Evolutionary conservation across 2,113 vertebrate genomes (phyloP).

Genomic region (Prionailurus viverrinus): DNA sequence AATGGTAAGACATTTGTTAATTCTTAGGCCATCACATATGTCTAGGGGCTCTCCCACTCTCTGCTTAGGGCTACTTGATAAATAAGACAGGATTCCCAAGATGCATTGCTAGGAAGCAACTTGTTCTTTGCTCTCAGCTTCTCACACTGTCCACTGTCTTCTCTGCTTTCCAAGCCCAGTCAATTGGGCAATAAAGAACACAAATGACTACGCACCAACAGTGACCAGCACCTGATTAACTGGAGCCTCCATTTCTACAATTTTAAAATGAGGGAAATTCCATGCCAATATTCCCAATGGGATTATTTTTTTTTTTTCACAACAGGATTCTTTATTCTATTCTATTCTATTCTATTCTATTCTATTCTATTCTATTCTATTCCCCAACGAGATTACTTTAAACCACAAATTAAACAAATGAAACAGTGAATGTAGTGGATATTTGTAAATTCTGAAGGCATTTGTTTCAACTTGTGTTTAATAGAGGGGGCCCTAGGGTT

Average conservation of each 20-base stretch:
- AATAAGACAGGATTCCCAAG: background rate
- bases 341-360: background rate
- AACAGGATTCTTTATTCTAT: background rate
- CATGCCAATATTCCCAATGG: background rate
- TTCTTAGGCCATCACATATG: background rate
- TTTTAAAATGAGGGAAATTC: background rate
- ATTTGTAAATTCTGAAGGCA: background rate
- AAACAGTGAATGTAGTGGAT: background rate
- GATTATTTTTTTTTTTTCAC: background rate
- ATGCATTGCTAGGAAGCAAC: background rate
- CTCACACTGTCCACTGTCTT: background rate
- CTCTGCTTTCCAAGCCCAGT: background rate
- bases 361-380: background rate
- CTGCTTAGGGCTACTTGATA: background rate
- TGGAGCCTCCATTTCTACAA: background rate
- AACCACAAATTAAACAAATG: background rate
- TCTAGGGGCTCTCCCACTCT: background rate
- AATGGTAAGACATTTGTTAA: background rate
- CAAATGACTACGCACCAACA: background rate
- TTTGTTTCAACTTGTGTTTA: slow-evolving; percentile 12
- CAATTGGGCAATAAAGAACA: background rate
- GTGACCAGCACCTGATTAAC: background rate
- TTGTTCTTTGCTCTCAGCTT: background rate
- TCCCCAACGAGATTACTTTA: background rate
- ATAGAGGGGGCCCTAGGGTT: background rate